Conservation (phyloP, 2,797 vertebrate species). For the Avahi laniger region DNA sequence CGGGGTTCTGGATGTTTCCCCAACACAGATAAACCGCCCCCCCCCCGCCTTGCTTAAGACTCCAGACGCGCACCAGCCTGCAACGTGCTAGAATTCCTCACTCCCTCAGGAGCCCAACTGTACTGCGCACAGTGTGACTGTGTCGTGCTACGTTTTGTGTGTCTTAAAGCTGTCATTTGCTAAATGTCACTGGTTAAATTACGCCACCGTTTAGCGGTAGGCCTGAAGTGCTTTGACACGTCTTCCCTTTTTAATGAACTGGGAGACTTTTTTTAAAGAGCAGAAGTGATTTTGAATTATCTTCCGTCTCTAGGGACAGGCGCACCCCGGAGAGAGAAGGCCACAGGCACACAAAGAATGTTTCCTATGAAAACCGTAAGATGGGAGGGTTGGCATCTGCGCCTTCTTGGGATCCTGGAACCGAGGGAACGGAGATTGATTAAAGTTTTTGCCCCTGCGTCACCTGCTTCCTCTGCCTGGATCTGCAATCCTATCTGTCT, state of each 20-base stretch:
- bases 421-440: fast-evolving
- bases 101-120: fast-evolving
- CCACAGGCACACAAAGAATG: neutral
- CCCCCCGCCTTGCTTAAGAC: neutral
- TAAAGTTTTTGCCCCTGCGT: neutral
- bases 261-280: neutral
- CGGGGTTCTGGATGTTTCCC: neutral
- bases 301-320: neutral
- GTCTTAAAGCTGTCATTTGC: neutral
- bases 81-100: neutral
- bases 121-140: fast-evolving
- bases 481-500: neutral
- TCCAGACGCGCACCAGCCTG: neutral
- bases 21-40: neutral
- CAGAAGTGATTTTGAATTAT: neutral
- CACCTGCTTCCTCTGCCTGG: neutral
- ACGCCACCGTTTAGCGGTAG: neutral
- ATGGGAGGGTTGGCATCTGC: neutral
- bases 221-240: neutral
- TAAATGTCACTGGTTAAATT: neutral
- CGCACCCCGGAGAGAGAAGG: neutral
- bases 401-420: neutral
- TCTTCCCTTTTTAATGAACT: neutral
- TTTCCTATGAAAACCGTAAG: neutral
- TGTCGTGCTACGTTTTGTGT: no score